phyloP scores from a whole-genome alignment of 1,140 invertebrate species.

The Heliconius hermathena region DNA sequence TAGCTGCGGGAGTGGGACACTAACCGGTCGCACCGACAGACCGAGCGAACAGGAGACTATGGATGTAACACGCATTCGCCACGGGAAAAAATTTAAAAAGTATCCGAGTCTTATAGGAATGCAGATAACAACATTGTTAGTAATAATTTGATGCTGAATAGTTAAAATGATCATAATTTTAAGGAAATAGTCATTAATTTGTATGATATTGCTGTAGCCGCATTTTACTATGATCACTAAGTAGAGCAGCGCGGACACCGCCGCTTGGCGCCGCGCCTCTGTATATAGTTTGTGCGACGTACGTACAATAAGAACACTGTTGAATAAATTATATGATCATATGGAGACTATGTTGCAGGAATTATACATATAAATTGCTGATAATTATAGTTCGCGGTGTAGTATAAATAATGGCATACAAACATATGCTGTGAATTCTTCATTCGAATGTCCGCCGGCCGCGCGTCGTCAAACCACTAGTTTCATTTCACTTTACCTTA shows the following conservation, averaged over 20 bases:
- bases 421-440: not conserved
- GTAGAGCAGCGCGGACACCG: conserved; percentile 55
- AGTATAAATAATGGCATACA: conserved; percentile 40
- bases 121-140: conserved; percentile 52
- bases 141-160: conserved; percentile 63
- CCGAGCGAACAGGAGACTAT: conserved; percentile 61
- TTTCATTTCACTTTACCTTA: conserved; percentile 28
- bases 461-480: conserved; percentile 27
- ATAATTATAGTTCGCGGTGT: conserved; percentile 30
- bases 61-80: conserved; percentile 62
- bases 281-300: conserved; percentile 59
- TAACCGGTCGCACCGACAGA: conserved; percentile 56
- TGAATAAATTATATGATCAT: conserved; percentile 81
- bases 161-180: conserved; percentile 77
- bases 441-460: conserved; percentile 12
- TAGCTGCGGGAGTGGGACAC: conserved; percentile 74
- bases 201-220: conserved; percentile 81
- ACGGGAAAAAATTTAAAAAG: conserved; percentile 57
- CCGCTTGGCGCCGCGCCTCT: conserved; percentile 50
- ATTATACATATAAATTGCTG: conserved; percentile 55
- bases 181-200: conserved; percentile 82
- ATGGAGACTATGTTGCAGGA: conserved; percentile 58
- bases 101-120: conserved; percentile 73
- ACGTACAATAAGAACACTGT: conserved; percentile 79
- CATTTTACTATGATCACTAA: conserved; percentile 78